These are phyloP conservation scores for Gorsachius magnificus DNA, from an alignment of 2,797 vertebrate species.

Conservation along the genomic window DNA sequence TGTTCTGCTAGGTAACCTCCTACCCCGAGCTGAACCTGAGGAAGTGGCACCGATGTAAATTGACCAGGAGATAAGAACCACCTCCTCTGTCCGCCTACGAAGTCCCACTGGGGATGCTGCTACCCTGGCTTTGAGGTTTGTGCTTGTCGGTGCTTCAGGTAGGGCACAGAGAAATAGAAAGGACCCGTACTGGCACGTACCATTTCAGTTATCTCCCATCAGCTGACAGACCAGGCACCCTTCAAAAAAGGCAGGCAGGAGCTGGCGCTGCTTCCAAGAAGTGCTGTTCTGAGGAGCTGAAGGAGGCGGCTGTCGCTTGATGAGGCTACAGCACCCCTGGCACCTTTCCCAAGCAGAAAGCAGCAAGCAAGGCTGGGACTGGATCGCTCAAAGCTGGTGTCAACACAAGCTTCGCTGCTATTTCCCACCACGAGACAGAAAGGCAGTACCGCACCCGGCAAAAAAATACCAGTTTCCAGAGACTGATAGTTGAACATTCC, in stretches of 20 bases:
- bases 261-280: background rate
- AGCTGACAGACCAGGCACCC: background rate
- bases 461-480: background rate
- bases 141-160: background rate
- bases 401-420: background rate
- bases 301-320: fast-evolving
- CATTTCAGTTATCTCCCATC: background rate
- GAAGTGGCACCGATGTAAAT: background rate
- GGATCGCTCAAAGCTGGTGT: background rate
- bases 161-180: background rate
- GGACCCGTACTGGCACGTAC: too few species aligned
- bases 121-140: background rate
- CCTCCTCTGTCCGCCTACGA: background rate
- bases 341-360: background rate
- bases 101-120: background rate
- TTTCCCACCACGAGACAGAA: background rate
- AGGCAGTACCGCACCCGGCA: background rate
- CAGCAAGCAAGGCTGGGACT: background rate
- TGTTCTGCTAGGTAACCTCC: fast-evolving
- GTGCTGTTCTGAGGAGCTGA: background rate
- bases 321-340: background rate
- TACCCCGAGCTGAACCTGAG: background rate
- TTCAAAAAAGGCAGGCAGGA: background rate
- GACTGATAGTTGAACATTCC: background rate
- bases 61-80: background rate